Evolutionary conservation across 2,113 vertebrate species (phyloP), one percentile per base, ranked within the genome.

Genomic region (Bungarus multicinctus): DNA sequence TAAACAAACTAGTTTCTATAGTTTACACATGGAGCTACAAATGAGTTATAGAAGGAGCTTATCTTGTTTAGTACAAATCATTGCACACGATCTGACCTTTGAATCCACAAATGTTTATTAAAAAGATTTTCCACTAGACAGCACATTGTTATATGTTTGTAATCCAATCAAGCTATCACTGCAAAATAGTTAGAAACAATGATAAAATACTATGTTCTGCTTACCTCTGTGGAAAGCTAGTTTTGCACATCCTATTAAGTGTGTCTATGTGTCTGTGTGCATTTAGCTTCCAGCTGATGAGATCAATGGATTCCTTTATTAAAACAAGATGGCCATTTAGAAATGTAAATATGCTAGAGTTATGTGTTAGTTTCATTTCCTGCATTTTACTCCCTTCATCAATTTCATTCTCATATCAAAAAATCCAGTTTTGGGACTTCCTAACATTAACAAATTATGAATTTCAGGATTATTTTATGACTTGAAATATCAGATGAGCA

Each of bases 41-140:
- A 27, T 88, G 88, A 96, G n/a, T 69, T 94, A 95, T 95, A 94
- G 95, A 95, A 93, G 27, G 85, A 92, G 50, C 43, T 94, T 96
- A 93, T 94, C 87, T 95, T 88, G 45, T 52, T 43, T 74, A 94
- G 92, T 94, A 95, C 97, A 96, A 88, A n/a, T 89, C 94, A 74
- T 90, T 94, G 94, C 64, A 85, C 90, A 12, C 92, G 30, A 58
- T 39, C 88, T 94, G 95, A 96, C 93, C 89, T 97, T 96, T 95
- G 94, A 94, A 96, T 92, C 93, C 64, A 92, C 85, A 95, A 92
- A 93, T 95, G 86, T 87, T 88, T 88, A 53, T 90, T 91, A 90
- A 87, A 74, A 58, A 54, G 81, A 92, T 93, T 95, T 97, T 94
- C 88, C 93, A 95, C 90, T 94, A 88, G 92, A 94, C 23, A 94